Evolutionary conservation across 2,797 vertebrate species (phyloP).

Genomic region (Diplodus sargus): DNA sequence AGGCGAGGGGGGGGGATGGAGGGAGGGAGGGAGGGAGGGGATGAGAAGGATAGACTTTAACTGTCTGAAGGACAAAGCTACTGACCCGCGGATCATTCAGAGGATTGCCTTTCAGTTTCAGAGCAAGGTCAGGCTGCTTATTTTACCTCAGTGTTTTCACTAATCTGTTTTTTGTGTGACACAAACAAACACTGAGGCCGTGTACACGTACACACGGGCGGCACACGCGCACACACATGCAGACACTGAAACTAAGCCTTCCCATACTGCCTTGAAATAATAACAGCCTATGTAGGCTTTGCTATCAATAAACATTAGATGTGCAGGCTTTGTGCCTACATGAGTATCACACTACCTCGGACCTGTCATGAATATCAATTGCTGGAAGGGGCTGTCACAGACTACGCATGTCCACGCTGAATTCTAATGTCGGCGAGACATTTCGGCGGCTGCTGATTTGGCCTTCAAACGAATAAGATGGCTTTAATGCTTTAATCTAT

Average conservation of each 20-base stretch:
- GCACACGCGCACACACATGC: slow-evolving; percentile 39
- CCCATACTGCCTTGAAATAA: slow-evolving; percentile 76
- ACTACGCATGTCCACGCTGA: slow-evolving; percentile 67
- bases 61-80: slow-evolving; percentile 89
- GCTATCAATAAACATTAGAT: slow-evolving; percentile 82
- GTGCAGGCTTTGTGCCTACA: slow-evolving; percentile 79
- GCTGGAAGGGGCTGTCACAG: slow-evolving; percentile 53
- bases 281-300: slow-evolving; percentile 78
- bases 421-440: slow-evolving; percentile 62
- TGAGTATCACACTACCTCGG: slow-evolving; percentile 63
- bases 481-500: slow-evolving; percentile 63
- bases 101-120: slow-evolving; percentile 88
- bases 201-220: slow-evolving; percentile 46
- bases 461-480: slow-evolving; percentile 57
- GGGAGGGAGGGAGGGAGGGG: slow-evolving; percentile 61
- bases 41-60: slow-evolving; percentile 86
- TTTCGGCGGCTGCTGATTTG: slow-evolving; percentile 40
- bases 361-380: slow-evolving; percentile 81
- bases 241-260: slow-evolving; percentile 74
- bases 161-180: slow-evolving; percentile 87
- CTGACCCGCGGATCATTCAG: slow-evolving; percentile 87
- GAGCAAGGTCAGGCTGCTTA: slow-evolving; percentile 88
- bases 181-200: slow-evolving; percentile 79
- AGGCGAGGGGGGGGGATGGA: slow-evolving; percentile 32
- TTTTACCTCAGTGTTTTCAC: slow-evolving; percentile 87